These are phyloP conservation scores for Lithophane semibrunnea DNA, from an alignment of 2,888 invertebrate genomes.

Conservation along the genomic window DNA sequence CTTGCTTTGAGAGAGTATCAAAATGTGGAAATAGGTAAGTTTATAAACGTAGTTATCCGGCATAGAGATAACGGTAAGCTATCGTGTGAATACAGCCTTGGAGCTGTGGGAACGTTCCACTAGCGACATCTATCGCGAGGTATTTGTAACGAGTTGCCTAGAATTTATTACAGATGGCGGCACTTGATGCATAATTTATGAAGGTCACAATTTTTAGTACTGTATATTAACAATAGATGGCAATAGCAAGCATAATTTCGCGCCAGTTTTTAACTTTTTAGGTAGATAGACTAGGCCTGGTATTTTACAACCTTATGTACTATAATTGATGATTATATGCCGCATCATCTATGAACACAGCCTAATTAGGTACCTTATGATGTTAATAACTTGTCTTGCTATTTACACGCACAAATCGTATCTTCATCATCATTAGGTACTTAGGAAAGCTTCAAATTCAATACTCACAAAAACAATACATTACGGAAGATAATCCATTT, in stretches of 20 bases:
- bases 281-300: no score
- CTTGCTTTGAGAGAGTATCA: slow-evolving; percentile 9
- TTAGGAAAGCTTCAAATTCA: background rate
- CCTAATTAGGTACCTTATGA: background rate
- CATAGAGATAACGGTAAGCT: slow-evolving; percentile 64
- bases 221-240: slow-evolving; percentile 42
- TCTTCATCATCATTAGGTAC: background rate
- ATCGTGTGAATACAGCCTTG: slow-evolving; percentile 69
- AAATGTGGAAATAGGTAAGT: slow-evolving; percentile 45
- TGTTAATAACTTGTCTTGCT: background rate
- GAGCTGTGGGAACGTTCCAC: slow-evolving; percentile 53
- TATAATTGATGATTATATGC: background rate
- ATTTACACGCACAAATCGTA: background rate
- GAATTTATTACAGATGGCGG: slow-evolving; percentile 47
- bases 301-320: background rate
- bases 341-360: background rate
- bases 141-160: slow-evolving; percentile 28
- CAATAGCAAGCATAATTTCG: slow-evolving; percentile 28
- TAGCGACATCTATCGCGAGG: slow-evolving; percentile 62
- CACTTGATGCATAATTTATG: background rate
- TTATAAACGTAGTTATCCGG: slow-evolving; percentile 42
- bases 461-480: background rate
- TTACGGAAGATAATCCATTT: slow-evolving; percentile 5
- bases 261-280: slow-evolving; percentile 37
- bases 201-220: slow-evolving; percentile 21